Evolutionary conservation across 2,113 vertebrate genomes (phyloP).

Genomic region (Nothocercus nigrocapillus): DNA sequence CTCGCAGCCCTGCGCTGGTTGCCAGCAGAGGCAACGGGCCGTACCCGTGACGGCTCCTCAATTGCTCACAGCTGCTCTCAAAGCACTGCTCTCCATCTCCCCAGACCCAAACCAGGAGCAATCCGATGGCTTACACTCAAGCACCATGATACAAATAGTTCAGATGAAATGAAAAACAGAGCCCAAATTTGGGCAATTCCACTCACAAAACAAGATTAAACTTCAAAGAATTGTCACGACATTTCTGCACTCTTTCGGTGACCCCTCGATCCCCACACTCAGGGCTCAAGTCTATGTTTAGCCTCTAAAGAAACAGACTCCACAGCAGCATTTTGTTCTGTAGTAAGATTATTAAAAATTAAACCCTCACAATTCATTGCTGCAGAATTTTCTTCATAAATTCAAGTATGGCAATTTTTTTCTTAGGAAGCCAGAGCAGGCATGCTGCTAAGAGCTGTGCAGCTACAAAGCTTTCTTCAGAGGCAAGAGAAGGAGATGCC

Average conservation of each 20-base stretch:
- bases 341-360: background rate
- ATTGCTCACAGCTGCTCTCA: background rate
- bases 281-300: background rate
- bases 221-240: rapidly evolving
- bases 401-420: background rate
- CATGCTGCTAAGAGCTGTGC: background rate
- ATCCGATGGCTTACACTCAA: background rate
- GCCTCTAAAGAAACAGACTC: background rate
- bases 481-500: background rate
- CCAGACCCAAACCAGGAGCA: background rate
- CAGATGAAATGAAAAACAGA: background rate
- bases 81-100: background rate
- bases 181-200: background rate
- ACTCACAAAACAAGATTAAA: background rate
- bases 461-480: background rate
- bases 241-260: background rate
- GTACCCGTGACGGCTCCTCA: background rate
- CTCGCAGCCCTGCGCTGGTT: background rate
- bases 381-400: background rate
- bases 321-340: background rate
- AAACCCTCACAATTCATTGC: background rate
- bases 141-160: background rate
- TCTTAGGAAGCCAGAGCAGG: background rate
- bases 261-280: rapidly evolving
- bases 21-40: rapidly evolving